Evolutionary conservation across 2,797 vertebrate genomes (phyloP).

Genomic region (Gephyroberyx darwinii): DNA sequence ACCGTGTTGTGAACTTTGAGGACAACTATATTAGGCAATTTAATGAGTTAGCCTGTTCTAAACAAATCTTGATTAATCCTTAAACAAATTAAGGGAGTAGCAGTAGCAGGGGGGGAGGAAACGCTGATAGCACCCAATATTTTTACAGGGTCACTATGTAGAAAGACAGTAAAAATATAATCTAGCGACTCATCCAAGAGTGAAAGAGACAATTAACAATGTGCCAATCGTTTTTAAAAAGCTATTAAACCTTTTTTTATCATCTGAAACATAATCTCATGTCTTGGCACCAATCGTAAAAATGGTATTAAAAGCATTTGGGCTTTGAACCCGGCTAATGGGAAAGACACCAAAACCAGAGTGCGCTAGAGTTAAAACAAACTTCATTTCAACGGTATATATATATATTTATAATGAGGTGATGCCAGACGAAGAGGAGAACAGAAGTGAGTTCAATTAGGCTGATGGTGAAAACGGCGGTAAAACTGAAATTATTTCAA

Average conservation of each 20-base stretch:
- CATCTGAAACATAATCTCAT: background rate
- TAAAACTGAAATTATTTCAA: conserved; percentile 10
- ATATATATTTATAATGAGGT: background rate
- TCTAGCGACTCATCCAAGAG: conserved; percentile 35
- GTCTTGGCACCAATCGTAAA: conserved; percentile 22
- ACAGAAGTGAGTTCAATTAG: conserved; percentile 20
- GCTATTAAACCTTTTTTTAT: conserved; percentile 5
- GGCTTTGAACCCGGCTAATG: background rate
- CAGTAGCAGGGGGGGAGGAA: conserved; percentile 18
- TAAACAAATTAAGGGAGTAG: conserved; percentile 48
- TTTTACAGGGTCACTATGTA: conserved; percentile 12
- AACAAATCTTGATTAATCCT: conserved; percentile 67
- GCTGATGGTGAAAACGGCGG: conserved; percentile 10
- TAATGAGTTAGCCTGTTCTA: conserved; percentile 59
- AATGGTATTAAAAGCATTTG: conserved; percentile 5
- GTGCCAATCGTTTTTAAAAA: conserved; percentile 23
- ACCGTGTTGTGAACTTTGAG: conserved; percentile 52
- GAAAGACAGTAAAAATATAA: conserved; percentile 32
- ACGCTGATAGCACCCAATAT: conserved; percentile 20
- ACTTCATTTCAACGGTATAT: background rate
- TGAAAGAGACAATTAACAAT: conserved; percentile 33
- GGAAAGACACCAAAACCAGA: background rate
- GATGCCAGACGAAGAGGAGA: background rate
- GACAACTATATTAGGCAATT: conserved; percentile 57
- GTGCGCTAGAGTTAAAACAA: background rate